These are phyloP conservation scores for Acleris holmiana DNA, from an alignment of 2,888 invertebrate species.

Conservation along the genomic window DNA sequence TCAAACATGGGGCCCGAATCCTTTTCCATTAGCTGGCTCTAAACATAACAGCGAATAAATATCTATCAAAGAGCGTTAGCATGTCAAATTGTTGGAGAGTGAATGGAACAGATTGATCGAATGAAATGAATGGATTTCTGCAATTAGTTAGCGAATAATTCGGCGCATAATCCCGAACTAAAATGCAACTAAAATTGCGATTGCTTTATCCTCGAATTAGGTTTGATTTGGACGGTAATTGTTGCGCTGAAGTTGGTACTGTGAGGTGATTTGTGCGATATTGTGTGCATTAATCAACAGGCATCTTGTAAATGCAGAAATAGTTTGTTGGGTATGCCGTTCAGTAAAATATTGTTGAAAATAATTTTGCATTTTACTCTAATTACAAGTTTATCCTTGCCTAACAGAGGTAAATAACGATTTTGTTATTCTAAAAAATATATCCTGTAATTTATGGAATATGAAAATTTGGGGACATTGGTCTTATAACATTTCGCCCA, in stretches of 20 bases:
- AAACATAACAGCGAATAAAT: slow-evolving; percentile 12
- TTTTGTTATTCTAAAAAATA: no score
- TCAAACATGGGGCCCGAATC: not conserved
- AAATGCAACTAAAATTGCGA: slow-evolving; percentile 14
- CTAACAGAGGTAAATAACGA: no score
- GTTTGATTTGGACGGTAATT: slow-evolving; percentile 1
- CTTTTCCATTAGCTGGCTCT: not conserved
- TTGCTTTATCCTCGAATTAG: slow-evolving; percentile 13
- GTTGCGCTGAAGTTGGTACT: not conserved
- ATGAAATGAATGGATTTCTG: slow-evolving; percentile 19
- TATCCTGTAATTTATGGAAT: no score
- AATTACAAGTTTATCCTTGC: no score
- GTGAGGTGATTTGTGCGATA: not conserved
- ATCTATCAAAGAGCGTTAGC: slow-evolving; percentile 8
- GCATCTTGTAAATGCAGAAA: no score
- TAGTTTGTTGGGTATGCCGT: no score
- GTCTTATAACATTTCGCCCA: no score
- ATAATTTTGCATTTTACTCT: no score
- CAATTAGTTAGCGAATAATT: slow-evolving; percentile 23
- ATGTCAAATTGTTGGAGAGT: slow-evolving; percentile 1
- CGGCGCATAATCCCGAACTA: slow-evolving; percentile 4
- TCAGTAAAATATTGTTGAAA: no score
- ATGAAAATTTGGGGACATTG: no score
- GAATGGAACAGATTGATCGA: slow-evolving; percentile 7
- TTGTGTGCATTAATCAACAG: slow-evolving; percentile 1